phyloP scores from a whole-genome alignment of 2,888 invertebrate species.

The Latrodectus elegans region DNA sequence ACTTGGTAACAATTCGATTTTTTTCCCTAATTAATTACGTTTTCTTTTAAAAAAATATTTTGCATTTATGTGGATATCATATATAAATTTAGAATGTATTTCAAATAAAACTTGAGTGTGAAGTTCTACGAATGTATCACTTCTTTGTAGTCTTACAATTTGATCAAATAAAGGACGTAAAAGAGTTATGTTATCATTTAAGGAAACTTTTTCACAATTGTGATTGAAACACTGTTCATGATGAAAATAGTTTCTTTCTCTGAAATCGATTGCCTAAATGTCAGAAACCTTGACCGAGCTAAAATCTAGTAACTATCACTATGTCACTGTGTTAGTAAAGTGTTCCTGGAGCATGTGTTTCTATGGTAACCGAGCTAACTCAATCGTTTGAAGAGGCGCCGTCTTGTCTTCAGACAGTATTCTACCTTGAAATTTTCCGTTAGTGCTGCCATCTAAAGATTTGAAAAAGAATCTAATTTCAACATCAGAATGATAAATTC shows the following conservation, averaged over 20 bases:
- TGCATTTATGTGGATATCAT: no score
- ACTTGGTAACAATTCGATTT: no score
- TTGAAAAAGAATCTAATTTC: not conserved
- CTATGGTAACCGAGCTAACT: slow-evolving; percentile 25
- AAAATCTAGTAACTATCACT: slow-evolving; percentile 18
- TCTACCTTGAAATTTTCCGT: slow-evolving; percentile 16
- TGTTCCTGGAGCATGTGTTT: slow-evolving; percentile 14
- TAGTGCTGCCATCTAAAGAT: slow-evolving; percentile 49
- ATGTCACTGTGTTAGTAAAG: slow-evolving; percentile 64
- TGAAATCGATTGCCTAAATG: slow-evolving; percentile 49
- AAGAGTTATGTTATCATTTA: no score
- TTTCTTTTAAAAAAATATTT: no score
- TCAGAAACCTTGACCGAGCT: slow-evolving; percentile 49
- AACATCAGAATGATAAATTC: no score
- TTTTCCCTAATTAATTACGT: no score
- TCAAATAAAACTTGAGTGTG: no score
- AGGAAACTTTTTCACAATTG: not conserved
- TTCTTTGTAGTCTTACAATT: no score
- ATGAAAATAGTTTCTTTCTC: not conserved
- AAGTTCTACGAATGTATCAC: not conserved
- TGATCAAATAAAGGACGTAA: no score
- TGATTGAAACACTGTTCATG: not conserved
- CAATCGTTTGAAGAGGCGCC: slow-evolving; percentile 48
- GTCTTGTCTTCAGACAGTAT: not conserved
- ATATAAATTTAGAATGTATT: no score